These are phyloP conservation scores for Epizoanthus scotinus DNA, from an alignment of 92 coral and sea anemone genomes.

Conservation along the genomic window DNA sequence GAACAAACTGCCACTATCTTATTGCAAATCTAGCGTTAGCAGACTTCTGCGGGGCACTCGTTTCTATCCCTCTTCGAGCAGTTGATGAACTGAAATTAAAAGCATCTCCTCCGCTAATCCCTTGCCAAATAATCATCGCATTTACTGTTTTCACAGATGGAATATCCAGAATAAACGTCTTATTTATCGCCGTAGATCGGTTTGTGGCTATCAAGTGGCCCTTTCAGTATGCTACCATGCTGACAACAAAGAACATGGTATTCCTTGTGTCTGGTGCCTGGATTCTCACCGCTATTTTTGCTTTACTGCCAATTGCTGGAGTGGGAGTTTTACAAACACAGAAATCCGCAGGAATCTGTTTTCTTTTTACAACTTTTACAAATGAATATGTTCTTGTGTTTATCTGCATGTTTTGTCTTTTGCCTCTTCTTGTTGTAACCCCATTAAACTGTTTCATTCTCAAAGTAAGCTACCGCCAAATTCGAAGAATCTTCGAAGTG, in stretches of 20 bases:
- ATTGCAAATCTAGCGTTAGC: slow-evolving; percentile 55
- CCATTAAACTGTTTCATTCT: slow-evolving; percentile 19
- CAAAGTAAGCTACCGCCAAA: slow-evolving; percentile 5
- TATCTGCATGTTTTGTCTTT: neutral
- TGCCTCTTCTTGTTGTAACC: neutral
- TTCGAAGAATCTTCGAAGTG: neutral
- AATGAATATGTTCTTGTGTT: slow-evolving; percentile 1
- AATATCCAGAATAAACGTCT: slow-evolving; percentile 57
- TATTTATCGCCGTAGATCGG: slow-evolving; percentile 59
- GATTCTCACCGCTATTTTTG: slow-evolving; percentile 3
- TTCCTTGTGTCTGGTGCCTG: slow-evolving; percentile 18
- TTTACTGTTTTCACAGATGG: slow-evolving; percentile 62
- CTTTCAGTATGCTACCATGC: slow-evolving; percentile 24
- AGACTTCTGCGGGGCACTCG: slow-evolving; percentile 43
- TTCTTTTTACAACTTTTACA: neutral
- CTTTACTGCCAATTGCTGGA: slow-evolving; percentile 40
- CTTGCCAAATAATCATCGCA: slow-evolving; percentile 15
- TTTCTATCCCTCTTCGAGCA: slow-evolving; percentile 54
- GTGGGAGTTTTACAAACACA: slow-evolving; percentile 20
- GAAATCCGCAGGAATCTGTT: neutral
- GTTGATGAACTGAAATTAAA: slow-evolving; percentile 9
- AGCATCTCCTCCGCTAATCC: neutral
- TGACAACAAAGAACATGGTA: slow-evolving; percentile 23
- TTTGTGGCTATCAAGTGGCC: slow-evolving; percentile 67
- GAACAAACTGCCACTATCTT: slow-evolving; percentile 35